Evolutionary conservation across 2,113 vertebrate genomes (phyloP).

Genomic region (Pongo pygmaeus): DNA sequence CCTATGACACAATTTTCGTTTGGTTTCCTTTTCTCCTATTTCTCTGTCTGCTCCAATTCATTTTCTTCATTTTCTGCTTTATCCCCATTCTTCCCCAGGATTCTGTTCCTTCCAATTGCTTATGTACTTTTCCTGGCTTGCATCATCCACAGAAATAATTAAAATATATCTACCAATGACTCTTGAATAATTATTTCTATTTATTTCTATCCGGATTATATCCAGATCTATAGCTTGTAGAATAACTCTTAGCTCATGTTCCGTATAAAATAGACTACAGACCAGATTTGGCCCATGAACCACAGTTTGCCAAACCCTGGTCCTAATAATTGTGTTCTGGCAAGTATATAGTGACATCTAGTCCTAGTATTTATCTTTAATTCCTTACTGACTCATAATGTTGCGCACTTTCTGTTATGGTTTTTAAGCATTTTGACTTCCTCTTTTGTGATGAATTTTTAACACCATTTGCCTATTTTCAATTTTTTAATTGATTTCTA

Average conservation of each 20-base stretch:
- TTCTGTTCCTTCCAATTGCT: not conserved
- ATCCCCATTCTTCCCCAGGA: not conserved
- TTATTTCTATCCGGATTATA: not conserved
- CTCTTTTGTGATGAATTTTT: not conserved
- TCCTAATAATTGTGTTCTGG: not conserved
- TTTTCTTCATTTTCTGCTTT: not conserved
- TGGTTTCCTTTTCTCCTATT: not conserved
- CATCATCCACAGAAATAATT: not conserved
- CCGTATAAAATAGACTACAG: not conserved
- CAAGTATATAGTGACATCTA: not conserved
- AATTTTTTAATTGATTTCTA: not conserved
- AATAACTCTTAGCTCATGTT: not conserved
- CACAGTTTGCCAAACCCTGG: not conserved
- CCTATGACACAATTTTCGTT: not conserved
- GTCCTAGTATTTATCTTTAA: not conserved
- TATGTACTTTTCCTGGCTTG: not conserved
- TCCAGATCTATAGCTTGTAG: not conserved
- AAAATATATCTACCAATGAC: not conserved
- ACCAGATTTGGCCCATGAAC: not conserved
- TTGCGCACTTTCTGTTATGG: not conserved
- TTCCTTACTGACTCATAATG: not conserved
- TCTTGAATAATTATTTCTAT: not conserved
- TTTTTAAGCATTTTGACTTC: not conserved
- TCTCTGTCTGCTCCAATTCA: not conserved
- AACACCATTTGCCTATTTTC: not conserved